Evolutionary conservation across 1,140 invertebrate genomes (phyloP), one percentile per base, ranked within the genome.

Genomic region (Batillaria attramentaria): DNA sequence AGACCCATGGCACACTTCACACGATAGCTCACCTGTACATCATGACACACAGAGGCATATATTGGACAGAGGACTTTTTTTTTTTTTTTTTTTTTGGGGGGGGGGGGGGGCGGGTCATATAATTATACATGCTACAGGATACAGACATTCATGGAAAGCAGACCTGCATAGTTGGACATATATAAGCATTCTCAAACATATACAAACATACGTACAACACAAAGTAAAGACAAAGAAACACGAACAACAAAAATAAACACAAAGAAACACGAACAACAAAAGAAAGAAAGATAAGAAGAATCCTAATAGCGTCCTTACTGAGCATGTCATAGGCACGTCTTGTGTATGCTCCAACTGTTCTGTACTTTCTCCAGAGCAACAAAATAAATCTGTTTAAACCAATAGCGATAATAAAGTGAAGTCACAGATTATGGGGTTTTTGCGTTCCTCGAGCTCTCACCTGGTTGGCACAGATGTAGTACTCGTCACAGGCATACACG

Each of bases 401-500:
- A n/a, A 62, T n/a, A 62, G n/a, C 31, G 57, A 62, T 13, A 13
- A 6, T n/a, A n/a, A 13, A n/a, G 31, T 62, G 57, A 18, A 13
- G 18, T 62, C 31, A 62, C 57, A 6, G 24, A 62, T 2, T 28
- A 10, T 62, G 1, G 16, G n/a, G n/a, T 24, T 39, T 4, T 24
- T 39, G 66, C 39, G 33, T 5, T 37, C 1, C 33, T 18, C 39
- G 33, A 42, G 5, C 16, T 39, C 39, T 6, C 8, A 75, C 77
- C 50, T 69, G 46, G 46, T 78, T 78, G 13, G 66, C 65, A 72
- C 77, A 78, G 16, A 78, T 70, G 50, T 69, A 78, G 42, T 78
- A 78, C 66, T 69, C 46, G 33, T 69, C 42, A 54, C 77, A 78
- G 77, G 65, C 43, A 5, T n/a, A 54, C 3, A 68, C 66, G 68